Base-by-base conservation (phyloP, 2,888 invertebrate genomes). In the Epirrhoe alternata region DNA sequence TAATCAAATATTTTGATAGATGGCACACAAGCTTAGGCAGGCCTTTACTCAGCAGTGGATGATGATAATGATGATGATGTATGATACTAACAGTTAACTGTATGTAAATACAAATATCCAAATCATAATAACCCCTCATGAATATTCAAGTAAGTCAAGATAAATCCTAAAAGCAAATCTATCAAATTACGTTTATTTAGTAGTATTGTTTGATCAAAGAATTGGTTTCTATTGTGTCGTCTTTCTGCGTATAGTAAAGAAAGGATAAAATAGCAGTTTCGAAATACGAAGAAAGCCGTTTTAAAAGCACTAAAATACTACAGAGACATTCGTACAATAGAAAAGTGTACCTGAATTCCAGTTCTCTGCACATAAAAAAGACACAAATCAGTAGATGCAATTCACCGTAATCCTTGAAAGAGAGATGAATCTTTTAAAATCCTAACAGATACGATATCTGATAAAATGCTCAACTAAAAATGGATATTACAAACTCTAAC, bases 381-480 rank as follows among this genome's bases (percentile, higher is more conserved):
- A 76, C 75, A 85, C 81, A 84, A 86, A 87, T 86, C 84, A 83
- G 77, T 67, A 67, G 69, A 68, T 78, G 81, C 85, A 82, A 86
- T 86, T 85, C 83, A 78, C 72, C 74, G 82, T 83, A 85, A 87
- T 84, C 84, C 85, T 78, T 82, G 85, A 81, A 84, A 84, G 84
- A 82, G 82, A 81, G 77, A 76, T 81, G 79, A 85, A 86, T 85
- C 84, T 84, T 79, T 71, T 78, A 76, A 78, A 79, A 75, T 74
- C 74, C 71, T 75, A 77, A 68, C 73, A 84, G 83, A 83, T 79
- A 78, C 2, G 14, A 16, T 3, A 84, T 82, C 79, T 76, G 76
- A 80, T 12, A n/a, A n/a, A n/a, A n/a, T n/a, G n/a, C 12, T 2
- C 12, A 42, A 1, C 12, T 24, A 24, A 24, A 42, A 12, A 12